Percentiles rank a stretch among this genome's conserved stretches.
These are phyloP conservation scores for Clinocottus analis DNA, from an alignment of 2,113 vertebrate species.

Conservation along the genomic window DNA sequence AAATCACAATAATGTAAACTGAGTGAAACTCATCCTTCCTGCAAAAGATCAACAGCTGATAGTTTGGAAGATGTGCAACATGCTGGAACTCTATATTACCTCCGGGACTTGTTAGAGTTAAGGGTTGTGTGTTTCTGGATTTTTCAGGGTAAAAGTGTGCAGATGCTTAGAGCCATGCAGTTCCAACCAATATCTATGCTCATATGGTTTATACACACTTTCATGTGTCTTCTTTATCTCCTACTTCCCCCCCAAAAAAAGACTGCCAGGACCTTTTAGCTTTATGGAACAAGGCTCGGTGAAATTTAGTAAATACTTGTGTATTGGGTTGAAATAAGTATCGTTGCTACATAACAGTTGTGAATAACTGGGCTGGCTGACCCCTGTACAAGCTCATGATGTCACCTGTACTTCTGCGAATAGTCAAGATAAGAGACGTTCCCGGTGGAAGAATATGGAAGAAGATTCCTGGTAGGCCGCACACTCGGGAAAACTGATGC, in stretches of 20 bases:
- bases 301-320: neutral
- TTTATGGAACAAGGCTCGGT: neutral
- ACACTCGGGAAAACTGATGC: constrained; percentile 16
- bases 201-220: neutral
- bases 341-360: neutral
- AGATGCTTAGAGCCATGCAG: neutral
- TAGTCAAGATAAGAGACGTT: neutral
- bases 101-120: neutral
- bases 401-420: neutral
- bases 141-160: neutral
- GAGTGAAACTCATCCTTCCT: constrained; percentile 4
- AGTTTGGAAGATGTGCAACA: neutral
- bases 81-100: neutral
- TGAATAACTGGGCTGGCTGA: neutral
- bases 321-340: neutral
- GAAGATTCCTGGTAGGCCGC: neutral
- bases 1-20: neutral
- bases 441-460: neutral
- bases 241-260: neutral
- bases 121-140: neutral
- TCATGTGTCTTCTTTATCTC: neutral
- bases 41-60: neutral
- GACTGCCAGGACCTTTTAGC: neutral
- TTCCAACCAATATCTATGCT: neutral
- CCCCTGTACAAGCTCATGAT: neutral